These are phyloP conservation scores for Nanger granti DNA, from an alignment of 2,113 vertebrate genomes.

Conservation along the genomic window DNA sequence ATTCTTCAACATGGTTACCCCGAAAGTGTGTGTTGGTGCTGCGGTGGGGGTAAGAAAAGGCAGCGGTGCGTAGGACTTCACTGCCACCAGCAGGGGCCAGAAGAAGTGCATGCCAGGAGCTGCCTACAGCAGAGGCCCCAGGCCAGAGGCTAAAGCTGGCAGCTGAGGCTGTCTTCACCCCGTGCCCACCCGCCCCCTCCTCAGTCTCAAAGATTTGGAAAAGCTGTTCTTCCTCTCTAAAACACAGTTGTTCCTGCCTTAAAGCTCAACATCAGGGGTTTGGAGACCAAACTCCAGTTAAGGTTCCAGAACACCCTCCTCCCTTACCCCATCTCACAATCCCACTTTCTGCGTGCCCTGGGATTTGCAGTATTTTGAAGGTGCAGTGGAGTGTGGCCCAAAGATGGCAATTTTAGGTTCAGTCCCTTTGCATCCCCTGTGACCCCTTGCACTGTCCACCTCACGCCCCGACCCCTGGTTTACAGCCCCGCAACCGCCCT, in stretches of 20 bases:
- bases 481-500: not conserved
- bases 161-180: not conserved
- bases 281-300: not conserved
- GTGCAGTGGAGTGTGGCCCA: not conserved
- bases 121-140: not conserved
- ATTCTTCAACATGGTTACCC: not conserved
- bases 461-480: not conserved
- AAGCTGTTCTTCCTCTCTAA: not conserved
- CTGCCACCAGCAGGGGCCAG: slow-evolving; percentile 61
- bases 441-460: rapidly evolving
- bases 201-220: not conserved
- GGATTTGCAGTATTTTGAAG: not conserved
- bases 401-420: not conserved
- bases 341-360: not conserved
- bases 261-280: not conserved
- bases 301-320: not conserved
- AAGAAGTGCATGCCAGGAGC: slow-evolving; percentile 42
- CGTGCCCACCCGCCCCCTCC: not conserved
- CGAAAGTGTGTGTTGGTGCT: not conserved
- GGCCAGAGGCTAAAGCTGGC: not conserved
- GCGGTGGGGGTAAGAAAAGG: not conserved
- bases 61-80: not conserved
- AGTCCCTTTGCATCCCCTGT: not conserved
- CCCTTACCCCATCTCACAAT: not conserved
- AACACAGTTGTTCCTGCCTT: not conserved